Evolutionary conservation across 2,888 invertebrate genomes (phyloP), one percentile per base, ranked within the genome.

Genomic region (Drosophila subsilvestris): DNA sequence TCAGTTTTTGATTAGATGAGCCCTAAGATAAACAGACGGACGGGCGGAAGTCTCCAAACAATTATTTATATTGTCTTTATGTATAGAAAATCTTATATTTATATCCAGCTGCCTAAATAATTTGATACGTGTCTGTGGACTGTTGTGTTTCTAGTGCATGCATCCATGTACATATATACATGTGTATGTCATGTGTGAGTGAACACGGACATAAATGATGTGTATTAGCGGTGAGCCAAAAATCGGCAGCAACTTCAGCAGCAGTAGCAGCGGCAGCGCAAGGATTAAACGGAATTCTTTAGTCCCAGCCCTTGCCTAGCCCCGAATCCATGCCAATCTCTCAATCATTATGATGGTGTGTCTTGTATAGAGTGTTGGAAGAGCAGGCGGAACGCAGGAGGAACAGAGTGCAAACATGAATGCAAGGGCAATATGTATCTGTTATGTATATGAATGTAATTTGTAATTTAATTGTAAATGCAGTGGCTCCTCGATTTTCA

Each of bases 391-490:
- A 43, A 20, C 5, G 20, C 17, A 45, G 47, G 20, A 14, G 47
- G 12, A 47, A 47, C 18, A 47, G 50, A 43, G 22, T 25, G 53
- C 53, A 6, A 6, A 63, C 43, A 37, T 22, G 60, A 37, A 37
- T 22, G 63, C 63, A 55, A 79, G 65, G 61, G 69, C 74, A 73
- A 68, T 76, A 22, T 22, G 22, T 22, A 67, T 69, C 63, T 78
- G 61, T 67, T 75, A 59, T 75, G 49, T 74, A 63, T 68, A 58
- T 74, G 58, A 58, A 27, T 59, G 53, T 69, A 54, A 47, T 59
- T 65, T 75, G 63, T 74, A 51, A 67, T 63, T 55, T 58, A 78
- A 67, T 43, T 73, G 65, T 74, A 66, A 73, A 56, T 66, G 53
- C 54, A 53, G 68, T 59, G 53, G 68, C 54, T 59, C 29, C 32